Base-by-base conservation (phyloP, 1,140 invertebrate species). In the Leptoteleia sp. region DNA sequence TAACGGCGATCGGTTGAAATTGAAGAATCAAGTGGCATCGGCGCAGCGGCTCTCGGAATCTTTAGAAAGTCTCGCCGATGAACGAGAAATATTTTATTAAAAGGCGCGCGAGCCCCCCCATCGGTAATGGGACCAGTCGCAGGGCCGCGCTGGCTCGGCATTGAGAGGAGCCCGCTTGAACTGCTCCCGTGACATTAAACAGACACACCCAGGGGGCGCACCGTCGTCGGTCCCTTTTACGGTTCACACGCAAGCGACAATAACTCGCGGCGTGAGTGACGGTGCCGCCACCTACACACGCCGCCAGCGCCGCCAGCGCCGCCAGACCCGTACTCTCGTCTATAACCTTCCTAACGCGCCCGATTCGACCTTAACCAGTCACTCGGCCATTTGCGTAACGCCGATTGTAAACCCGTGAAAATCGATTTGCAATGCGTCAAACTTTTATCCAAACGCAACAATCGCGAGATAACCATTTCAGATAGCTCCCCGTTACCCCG, bases 141-240 rank as follows among this genome's bases (percentile, higher is more conserved):
- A 57, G 35, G 19, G 55, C 35, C 47, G 43, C 40, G 29, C 25
- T 13, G 27, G 11, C 38, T 8, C 72, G 57, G 64, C 75, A 71
- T 77, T 59, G 61, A 79, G 33, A 50, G 38, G 37, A 45, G 55
- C 45, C 61, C 40, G 47, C 22, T 12, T 72, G 54, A 79, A 82
- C 76, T 82, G 80, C 82, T 83, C 78, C 80, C 83, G 81, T 84
- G 83, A 86, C 81, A 82, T 83, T 86, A 84, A 78, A 80, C 62
- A 76, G 81, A 76, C 83, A 85, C 83, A 84, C 84, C 83, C 80
- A 81, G 68, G 45, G 65, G 68, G 76, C 71, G 65, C 76, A 65
- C 40, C n/a, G n/a, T n/a, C 48, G 9, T 40, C 47, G 64, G 79
- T 80, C 72, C 78, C 79, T 76, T 70, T 76, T 71, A 43, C 81